phyloP scores from a whole-genome alignment of 2,888 invertebrate genomes.

The Agelastica alni region DNA sequence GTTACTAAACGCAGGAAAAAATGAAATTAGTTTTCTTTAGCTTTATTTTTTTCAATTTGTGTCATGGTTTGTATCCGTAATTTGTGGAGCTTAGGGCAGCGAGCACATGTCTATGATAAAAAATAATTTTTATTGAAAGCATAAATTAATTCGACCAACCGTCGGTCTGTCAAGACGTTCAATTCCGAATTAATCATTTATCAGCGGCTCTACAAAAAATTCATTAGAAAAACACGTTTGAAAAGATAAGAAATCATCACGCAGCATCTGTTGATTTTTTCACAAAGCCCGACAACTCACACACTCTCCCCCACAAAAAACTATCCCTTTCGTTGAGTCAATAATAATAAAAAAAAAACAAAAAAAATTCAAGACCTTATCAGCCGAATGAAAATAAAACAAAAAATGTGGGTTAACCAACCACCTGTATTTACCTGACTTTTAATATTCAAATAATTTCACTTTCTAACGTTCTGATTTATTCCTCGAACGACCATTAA shows the following conservation, averaged over 20 bases:
- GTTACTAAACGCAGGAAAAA: too few species aligned
- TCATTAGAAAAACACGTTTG: slow-evolving; percentile 28
- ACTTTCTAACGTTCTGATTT: slow-evolving; percentile 46
- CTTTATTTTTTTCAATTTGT: too few species aligned
- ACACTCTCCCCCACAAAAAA: slow-evolving; percentile 27
- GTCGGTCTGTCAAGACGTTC: slow-evolving; percentile 10
- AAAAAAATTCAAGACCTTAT: slow-evolving; percentile 17
- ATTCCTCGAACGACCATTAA: slow-evolving; percentile 28
- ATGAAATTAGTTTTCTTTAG: too few species aligned
- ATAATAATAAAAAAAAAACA: not conserved
- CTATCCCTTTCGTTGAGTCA: slow-evolving; percentile 33
- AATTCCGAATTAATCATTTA: slow-evolving; percentile 28
- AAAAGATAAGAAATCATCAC: slow-evolving; percentile 27
- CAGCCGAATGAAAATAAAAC: slow-evolving; percentile 14
- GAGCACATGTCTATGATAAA: not conserved
- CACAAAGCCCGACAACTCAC: slow-evolving; percentile 22
- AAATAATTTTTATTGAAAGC: slow-evolving; percentile 1
- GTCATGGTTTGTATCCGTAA: too few species aligned
- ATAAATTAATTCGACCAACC: slow-evolving; percentile 22
- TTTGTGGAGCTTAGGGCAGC: too few species aligned
- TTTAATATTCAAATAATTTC: slow-evolving; percentile 49
- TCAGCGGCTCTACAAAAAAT: slow-evolving; percentile 26
- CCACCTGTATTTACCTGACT: slow-evolving; percentile 51
- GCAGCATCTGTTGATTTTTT: slow-evolving; percentile 37
- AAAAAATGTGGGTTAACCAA: slow-evolving; percentile 39